Evolutionary conservation across 2,797 vertebrate genomes (phyloP).

Genomic region (Smutsia gigantea): DNA sequence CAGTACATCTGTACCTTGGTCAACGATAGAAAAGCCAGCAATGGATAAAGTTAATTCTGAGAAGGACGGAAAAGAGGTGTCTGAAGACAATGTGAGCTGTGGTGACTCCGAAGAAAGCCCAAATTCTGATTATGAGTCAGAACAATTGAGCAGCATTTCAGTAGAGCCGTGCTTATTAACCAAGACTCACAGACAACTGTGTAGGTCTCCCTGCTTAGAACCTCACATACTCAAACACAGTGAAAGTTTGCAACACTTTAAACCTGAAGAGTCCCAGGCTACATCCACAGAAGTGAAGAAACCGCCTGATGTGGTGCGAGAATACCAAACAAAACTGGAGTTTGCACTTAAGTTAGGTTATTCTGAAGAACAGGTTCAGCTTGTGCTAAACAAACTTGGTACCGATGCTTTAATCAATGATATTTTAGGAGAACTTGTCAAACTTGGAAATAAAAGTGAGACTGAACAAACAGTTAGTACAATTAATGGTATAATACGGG

Average conservation of each 20-base stretch:
- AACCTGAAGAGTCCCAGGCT: conserved; percentile 85
- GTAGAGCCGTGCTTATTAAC: conserved; percentile 84
- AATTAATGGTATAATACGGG: conserved; percentile 83
- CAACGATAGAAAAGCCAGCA: conserved; percentile 85
- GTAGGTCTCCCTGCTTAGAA: conserved; percentile 87
- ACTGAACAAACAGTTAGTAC: conserved; percentile 87
- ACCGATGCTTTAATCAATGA: conserved; percentile 97
- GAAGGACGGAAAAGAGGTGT: conserved; percentile 87
- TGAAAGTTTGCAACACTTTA: conserved; percentile 87
- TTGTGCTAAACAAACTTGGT: conserved; percentile 96
- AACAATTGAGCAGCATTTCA: conserved; percentile 84
- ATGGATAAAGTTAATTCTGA: conserved; percentile 89
- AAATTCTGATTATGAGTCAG: conserved; percentile 93
- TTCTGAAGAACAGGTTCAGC: conserved; percentile 94
- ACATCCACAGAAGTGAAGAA: conserved; percentile 86
- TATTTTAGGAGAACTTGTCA: conserved; percentile 97
- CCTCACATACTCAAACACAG: conserved; percentile 85
- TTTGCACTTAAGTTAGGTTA: conserved; percentile 98
- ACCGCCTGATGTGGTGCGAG: conserved; percentile 87
- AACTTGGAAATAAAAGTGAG: conserved; percentile 95
- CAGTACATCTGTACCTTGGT: conserved; percentile 87
- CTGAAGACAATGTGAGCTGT: conserved; percentile 88
- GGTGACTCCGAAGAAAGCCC: conserved; percentile 90
- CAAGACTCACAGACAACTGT: conserved; percentile 89
- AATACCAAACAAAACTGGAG: conserved; percentile 96